These are phyloP conservation scores for Champsocephalus gunnari DNA, from an alignment of 2,797 vertebrate genomes.

Conservation along the genomic window DNA sequence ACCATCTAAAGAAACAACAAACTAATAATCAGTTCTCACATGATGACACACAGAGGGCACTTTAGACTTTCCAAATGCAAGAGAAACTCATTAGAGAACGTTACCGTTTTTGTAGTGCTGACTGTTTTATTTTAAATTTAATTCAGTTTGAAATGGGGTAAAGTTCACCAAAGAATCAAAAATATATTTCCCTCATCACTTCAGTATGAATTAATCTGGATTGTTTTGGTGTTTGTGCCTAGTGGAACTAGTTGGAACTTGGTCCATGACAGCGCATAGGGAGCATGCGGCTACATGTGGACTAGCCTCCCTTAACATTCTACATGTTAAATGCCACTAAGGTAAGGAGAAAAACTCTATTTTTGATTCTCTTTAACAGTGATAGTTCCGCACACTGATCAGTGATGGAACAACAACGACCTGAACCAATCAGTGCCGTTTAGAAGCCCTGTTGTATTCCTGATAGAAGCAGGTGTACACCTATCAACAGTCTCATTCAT, in stretches of 20 bases:
- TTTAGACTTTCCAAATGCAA: conserved; percentile 32
- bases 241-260: no score
- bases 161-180: no score
- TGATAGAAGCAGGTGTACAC: conserved; percentile 30
- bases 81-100: conserved; percentile 19
- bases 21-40: conserved; percentile 35
- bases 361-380: conserved; percentile 1
- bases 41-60: conserved; percentile 44
- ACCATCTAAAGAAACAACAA: conserved; percentile 56
- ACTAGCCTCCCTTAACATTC: no score
- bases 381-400: neutral
- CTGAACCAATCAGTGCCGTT: conserved; percentile 4
- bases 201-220: no score
- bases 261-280: no score
- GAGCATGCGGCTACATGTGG: no score
- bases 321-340: no score
- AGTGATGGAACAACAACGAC: conserved; percentile 11
- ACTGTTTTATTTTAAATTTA: conserved; percentile 4
- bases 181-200: no score
- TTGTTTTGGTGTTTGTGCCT: no score
- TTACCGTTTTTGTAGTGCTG: conserved; percentile 44
- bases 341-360: no score
- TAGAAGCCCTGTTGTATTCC: conserved; percentile 41
- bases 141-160: neutral
- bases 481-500: conserved; percentile 70